These are phyloP conservation scores for Dermatemys mawii DNA, from an alignment of 2,113 vertebrate genomes.

Conservation along the genomic window DNA sequence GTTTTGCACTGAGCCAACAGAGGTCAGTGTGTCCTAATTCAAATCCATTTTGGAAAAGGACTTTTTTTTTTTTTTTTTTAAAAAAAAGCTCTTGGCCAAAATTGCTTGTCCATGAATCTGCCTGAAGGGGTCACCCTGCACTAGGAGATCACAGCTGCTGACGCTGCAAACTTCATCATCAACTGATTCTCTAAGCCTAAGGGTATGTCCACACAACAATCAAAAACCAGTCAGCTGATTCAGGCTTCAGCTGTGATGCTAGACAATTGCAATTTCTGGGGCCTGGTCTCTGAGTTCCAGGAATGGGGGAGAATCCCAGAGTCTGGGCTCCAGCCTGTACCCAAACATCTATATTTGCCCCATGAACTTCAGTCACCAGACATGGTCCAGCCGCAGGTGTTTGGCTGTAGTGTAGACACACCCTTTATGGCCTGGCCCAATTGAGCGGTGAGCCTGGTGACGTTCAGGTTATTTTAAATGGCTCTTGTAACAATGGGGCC, in stretches of 20 bases:
- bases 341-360: neutral
- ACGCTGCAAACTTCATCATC: neutral
- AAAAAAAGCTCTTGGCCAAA: too few relatives aligned
- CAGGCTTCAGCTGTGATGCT: neutral
- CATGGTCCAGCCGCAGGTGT: neutral
- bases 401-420: neutral
- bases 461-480: neutral
- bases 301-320: neutral
- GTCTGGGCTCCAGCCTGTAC: neutral
- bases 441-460: neutral
- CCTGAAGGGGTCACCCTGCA: constrained; percentile 46
- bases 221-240: neutral
- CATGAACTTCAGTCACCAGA: neutral
- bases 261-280: neutral
- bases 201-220: neutral
- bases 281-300: too few relatives aligned
- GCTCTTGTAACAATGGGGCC: neutral
- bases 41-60: neutral
- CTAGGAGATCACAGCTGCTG: neutral
- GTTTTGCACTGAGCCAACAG: neutral
- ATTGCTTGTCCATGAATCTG: fast-evolving
- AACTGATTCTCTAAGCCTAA: neutral
- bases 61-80: fast-evolving
- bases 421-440: neutral
- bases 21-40: neutral